Evolutionary conservation across 2,888 invertebrate genomes (phyloP).

Genomic region (Desoria tigrina): DNA sequence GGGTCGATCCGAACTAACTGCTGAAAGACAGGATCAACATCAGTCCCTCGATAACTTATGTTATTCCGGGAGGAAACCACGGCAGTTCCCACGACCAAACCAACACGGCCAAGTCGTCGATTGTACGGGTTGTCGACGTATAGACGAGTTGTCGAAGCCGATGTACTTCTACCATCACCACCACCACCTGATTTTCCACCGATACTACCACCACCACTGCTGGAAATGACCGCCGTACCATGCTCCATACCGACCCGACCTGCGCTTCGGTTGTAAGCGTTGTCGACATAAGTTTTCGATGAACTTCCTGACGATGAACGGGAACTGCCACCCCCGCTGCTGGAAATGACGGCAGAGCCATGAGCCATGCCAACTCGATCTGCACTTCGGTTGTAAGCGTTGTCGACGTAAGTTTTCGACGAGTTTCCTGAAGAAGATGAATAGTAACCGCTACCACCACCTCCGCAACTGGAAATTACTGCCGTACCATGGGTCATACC

Average conservation of each 20-base stretch:
- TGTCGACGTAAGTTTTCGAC: conserved; percentile 20
- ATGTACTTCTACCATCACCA: no score
- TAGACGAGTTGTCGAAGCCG: neutral
- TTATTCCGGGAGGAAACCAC: conserved; percentile 14
- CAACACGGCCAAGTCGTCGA: conserved; percentile 18
- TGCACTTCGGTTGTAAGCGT: conserved; percentile 15
- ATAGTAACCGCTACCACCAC: no score
- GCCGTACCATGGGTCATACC: conserved; percentile 18
- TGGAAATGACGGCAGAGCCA: conserved; percentile 16
- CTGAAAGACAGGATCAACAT: neutral
- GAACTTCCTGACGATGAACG: neutral
- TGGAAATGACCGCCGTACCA: conserved; percentile 14
- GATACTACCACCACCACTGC: neutral
- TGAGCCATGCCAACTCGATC: conserved; percentile 23
- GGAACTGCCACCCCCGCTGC: no score
- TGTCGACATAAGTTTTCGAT: conserved; percentile 19
- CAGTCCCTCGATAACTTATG: no score
- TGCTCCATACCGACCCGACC: conserved; percentile 25
- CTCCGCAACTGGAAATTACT: conserved; percentile 15
- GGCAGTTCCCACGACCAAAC: conserved; percentile 15
- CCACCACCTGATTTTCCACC: neutral
- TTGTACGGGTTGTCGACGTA: conserved; percentile 26
- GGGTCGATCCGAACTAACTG: conserved; percentile 15
- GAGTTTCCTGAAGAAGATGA: neutral
- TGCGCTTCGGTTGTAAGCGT: conserved; percentile 11